Conservation (phyloP, 1,140 invertebrate genomes). For the Littorina saxatilis region DNA sequence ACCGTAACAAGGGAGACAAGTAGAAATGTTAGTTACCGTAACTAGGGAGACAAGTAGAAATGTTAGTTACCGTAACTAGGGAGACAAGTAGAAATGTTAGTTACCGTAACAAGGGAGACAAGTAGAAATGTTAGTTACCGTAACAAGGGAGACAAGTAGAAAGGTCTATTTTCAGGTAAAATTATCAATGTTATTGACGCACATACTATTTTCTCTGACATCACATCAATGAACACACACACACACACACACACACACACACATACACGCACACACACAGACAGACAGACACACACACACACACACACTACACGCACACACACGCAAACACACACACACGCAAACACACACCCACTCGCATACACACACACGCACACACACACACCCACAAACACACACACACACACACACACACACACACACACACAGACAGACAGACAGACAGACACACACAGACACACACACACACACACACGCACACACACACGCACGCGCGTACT, state of each 20-base stretch:
- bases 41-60: no score
- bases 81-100: no score
- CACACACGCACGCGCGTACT: neutral
- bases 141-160: no score
- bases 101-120: no score
- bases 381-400: neutral
- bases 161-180: no score
- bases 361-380: neutral
- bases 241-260: conserved; percentile 11
- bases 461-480: conserved; percentile 19
- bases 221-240: neutral
- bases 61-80: no score
- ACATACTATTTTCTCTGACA: no score
- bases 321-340: neutral
- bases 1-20: no score
- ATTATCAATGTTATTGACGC: no score
- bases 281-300: neutral
- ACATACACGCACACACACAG: conserved; percentile 6
- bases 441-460: neutral
- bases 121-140: no score
- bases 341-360: neutral
- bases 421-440: neutral
- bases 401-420: neutral
- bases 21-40: no score
- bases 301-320: neutral